Base-by-base conservation (phyloP, 2,113 vertebrate genomes). In the Asarcornis scutulata region DNA sequence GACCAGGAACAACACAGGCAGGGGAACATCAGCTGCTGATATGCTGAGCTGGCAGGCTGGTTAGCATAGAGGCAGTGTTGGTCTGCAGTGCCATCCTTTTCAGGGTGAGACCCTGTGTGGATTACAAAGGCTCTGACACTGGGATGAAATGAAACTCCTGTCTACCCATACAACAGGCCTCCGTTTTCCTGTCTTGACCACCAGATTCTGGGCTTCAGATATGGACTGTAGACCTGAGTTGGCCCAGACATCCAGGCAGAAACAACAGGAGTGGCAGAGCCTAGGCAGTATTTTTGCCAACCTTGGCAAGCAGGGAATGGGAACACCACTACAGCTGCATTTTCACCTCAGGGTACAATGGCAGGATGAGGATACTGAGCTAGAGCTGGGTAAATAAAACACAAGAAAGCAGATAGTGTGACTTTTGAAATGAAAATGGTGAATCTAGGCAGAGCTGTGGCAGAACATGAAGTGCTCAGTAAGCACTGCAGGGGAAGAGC, bases 1-100 rank as follows among this genome's bases (percentile, higher is more conserved):
- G 50, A 71, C 34, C 50, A 69, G 73, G 55, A 64, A 44, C 10
- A 31, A 29, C 1, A 3, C 46, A 26, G 55, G 20, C 38, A 73
- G 79, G 38, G 73, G 36, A 52, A 10, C 2, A 21, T 0, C 3
- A 5, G n/a, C 46, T 55, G 44, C 44, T 1, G 17, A 7, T 4
- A 3, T 0, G 13, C 55, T 7, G 4, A 22, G 34, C 46, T 6
- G 29, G 44, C 11, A 10, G 58, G 36, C 20, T n/a, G 44, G 44
- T 46, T 6, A 7, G 22, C 0, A 18, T 6, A 1, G 25, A 34
- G 42, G 34, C 2, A 1, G n/a, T 3, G 0, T 4, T 7, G 48
- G 36, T 7, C 53, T 63, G 40, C 55, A 56, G 48, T 23, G 8
- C 40, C 6, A 1, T 18, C 27, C 26, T 42, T 50, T 26, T 17